These are phyloP conservation scores for Diorhabda sublineata DNA, from an alignment of 1,140 invertebrate genomes.

Conservation along the genomic window DNA sequence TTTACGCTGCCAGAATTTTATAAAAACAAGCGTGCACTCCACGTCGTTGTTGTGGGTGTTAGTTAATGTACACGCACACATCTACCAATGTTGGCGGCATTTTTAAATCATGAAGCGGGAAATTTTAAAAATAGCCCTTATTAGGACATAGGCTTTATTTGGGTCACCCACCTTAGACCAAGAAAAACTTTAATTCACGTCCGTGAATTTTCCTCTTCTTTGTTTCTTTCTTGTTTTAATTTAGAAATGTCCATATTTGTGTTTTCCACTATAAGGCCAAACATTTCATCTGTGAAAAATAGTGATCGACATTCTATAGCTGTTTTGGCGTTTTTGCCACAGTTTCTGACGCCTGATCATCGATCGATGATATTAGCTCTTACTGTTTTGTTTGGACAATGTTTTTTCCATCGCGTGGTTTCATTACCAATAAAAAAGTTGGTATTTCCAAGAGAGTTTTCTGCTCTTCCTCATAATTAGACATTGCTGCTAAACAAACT, in stretches of 20 bases:
- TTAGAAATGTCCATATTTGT: not conserved
- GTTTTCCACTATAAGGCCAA: not conserved
- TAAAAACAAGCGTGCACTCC: too few relatives aligned
- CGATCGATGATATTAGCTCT: not conserved
- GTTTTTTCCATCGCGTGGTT: not conserved
- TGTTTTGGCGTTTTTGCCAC: not conserved
- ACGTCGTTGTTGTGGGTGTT: too few relatives aligned
- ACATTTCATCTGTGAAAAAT: not conserved
- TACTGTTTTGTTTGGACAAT: not conserved
- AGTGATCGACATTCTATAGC: not conserved
- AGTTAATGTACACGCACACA: too few relatives aligned
- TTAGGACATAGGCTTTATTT: not conserved
- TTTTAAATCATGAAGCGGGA: too few relatives aligned
- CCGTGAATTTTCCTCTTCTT: not conserved
- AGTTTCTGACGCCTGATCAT: not conserved
- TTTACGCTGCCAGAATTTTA: not conserved
- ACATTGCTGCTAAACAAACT: too few relatives aligned
- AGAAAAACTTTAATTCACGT: not conserved
- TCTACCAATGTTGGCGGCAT: too few relatives aligned
- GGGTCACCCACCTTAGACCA: not conserved
- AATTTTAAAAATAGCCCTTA: too few relatives aligned
- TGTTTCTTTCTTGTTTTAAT: not conserved
- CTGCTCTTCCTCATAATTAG: too few relatives aligned
- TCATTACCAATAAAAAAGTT: not conserved
- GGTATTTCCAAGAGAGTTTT: not conserved